Evolutionary conservation across 2,113 vertebrate genomes (phyloP).

Genomic region (Oreotrochilus melanogaster): DNA sequence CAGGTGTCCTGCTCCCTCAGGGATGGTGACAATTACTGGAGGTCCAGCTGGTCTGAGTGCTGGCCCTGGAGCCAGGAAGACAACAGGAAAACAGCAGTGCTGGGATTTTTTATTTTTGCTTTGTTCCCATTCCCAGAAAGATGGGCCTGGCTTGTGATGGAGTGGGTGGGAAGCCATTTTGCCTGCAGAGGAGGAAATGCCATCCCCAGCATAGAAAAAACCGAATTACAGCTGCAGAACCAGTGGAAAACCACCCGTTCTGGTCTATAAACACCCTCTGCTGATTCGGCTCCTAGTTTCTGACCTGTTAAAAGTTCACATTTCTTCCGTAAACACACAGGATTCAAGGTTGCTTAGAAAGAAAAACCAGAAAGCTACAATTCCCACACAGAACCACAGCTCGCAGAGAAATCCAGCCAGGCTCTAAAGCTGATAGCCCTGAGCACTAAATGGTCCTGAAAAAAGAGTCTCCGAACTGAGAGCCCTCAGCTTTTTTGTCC

Average conservation of each 20-base stretch:
- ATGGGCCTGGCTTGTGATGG: not conserved
- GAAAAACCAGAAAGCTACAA: not conserved
- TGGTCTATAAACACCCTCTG: not conserved
- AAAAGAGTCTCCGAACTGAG: not conserved
- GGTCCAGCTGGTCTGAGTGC: not conserved
- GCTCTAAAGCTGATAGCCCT: not conserved
- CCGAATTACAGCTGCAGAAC: not conserved
- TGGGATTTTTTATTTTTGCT: not conserved
- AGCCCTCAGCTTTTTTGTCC: not conserved
- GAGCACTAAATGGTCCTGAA: not conserved
- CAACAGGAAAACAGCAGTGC: not conserved
- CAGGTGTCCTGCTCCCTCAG: not conserved
- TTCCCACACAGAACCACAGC: not conserved
- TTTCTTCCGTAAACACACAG: slow-evolving; percentile 1
- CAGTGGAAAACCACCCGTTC: not conserved
- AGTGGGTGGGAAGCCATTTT: slow-evolving; percentile 8
- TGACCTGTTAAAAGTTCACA: not conserved
- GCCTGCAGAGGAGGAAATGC: slow-evolving; percentile 21
- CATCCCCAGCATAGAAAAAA: not conserved
- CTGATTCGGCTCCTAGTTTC: not conserved
- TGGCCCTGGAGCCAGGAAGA: not conserved
- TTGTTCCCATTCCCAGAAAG: not conserved
- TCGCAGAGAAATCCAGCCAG: not conserved
- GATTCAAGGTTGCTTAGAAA: not conserved
- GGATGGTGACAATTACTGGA: not conserved